Evolutionary conservation across 2,113 vertebrate species (phyloP).

Genomic region (Calyptomena viridis): DNA sequence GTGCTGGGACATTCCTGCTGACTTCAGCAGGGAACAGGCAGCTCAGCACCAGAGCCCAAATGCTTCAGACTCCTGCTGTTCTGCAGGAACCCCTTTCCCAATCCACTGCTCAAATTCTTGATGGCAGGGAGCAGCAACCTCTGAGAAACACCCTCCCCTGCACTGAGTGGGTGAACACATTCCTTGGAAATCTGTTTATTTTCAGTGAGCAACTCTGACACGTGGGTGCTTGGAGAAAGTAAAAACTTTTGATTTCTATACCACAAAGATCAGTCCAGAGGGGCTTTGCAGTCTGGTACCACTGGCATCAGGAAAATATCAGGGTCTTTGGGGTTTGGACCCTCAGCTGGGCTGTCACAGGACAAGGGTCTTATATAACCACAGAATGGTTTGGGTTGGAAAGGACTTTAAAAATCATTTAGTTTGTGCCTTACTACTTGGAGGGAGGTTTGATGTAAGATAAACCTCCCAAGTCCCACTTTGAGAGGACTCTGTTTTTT

Average conservation of each 20-base stretch:
- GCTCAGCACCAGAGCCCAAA: neutral
- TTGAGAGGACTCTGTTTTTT: neutral
- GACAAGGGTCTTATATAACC: neutral
- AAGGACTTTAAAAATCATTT: neutral
- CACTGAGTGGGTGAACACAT: neutral
- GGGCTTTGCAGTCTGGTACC: neutral
- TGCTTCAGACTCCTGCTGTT: neutral
- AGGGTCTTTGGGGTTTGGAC: neutral
- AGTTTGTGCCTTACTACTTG: accelerated
- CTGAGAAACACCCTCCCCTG: neutral
- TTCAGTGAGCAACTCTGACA: constrained; percentile 1
- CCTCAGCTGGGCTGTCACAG: neutral
- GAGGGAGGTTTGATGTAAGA: neutral
- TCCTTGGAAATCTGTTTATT: constrained; percentile 54
- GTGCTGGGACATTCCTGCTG: accelerated
- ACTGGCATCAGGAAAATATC: neutral
- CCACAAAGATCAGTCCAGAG: neutral
- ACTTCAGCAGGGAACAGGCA: neutral
- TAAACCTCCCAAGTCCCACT: neutral
- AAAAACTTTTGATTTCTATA: neutral
- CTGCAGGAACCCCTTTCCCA: neutral
- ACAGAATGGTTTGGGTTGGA: neutral
- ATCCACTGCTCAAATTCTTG: neutral
- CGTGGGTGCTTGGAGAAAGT: neutral
- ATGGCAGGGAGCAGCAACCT: neutral